These are phyloP conservation scores for Diarsia brunnea DNA, from an alignment of 2,888 invertebrate genomes.

Conservation along the genomic window DNA sequence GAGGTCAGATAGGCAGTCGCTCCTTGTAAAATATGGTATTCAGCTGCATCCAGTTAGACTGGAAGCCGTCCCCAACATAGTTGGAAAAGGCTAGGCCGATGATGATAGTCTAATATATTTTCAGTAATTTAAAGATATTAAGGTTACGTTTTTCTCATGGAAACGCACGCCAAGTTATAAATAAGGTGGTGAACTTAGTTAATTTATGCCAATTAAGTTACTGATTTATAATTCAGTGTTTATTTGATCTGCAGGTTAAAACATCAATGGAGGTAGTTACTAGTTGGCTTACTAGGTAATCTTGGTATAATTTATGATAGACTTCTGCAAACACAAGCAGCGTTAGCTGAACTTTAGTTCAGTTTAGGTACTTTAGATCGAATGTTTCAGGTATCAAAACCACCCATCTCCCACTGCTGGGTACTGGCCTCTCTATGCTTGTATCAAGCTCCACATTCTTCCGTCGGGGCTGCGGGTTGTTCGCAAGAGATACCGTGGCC, in stretches of 20 bases:
- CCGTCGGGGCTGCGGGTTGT: too few relatives aligned
- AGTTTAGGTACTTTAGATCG: neutral
- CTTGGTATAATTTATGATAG: conserved; percentile 9
- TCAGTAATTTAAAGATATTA: too few relatives aligned
- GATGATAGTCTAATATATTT: too few relatives aligned
- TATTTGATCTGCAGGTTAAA: conserved; percentile 18
- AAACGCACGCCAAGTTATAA: neutral
- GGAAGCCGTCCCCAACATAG: too few relatives aligned
- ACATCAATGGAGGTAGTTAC: conserved; percentile 13
- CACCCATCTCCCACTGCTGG: neutral
- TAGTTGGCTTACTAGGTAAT: conserved; percentile 1
- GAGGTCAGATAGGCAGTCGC: too few relatives aligned
- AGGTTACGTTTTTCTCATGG: neutral
- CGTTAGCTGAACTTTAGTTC: neutral
- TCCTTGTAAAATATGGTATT: too few relatives aligned
- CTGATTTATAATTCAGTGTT: conserved; percentile 11
- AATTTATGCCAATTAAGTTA: conserved; percentile 35
- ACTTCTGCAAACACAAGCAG: neutral
- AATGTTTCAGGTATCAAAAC: neutral
- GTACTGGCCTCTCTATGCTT: neutral
- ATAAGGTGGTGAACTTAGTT: conserved; percentile 6
- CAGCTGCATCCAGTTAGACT: too few relatives aligned
- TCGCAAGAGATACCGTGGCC: too few relatives aligned
- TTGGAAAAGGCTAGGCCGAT: too few relatives aligned
- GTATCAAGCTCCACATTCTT: neutral